Evolutionary conservation across 2,113 vertebrate species (phyloP), one percentile per base, ranked within the genome.

Genomic region (Oncorhynchus tshawytscha): DNA sequence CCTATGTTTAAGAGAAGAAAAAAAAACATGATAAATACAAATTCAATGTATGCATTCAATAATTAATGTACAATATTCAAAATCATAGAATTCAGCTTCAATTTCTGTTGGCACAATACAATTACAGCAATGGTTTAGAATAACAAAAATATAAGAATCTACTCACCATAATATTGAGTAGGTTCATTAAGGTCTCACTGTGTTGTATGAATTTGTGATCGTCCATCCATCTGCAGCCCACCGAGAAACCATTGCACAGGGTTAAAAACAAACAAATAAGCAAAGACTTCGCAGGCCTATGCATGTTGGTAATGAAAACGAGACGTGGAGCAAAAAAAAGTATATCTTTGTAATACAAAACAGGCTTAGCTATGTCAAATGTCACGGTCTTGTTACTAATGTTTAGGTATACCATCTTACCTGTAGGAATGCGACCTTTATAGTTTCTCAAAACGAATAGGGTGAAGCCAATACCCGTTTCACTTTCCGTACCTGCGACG

Each of bases 211-310:
- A 92, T 48, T 86, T 87, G 0, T 83, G 73, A 16, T 54, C 51
- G 20, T 80, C 31, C 74, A 91, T 73, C 92, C 92, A 92, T 5
- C 45, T 80, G 81, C 92, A 93, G 80, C 84, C 78, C 11, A 87
- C 73, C 0, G 78, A 76, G 20, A 78, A 81, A 65, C 48, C 75
- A n/a, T 73, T 66, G 78, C 0, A 67, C 75, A 89, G 64, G 29
- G 48, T 24, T 1, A 91, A 8, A 4, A 81, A 49, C 31, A 91
- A 1, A 27, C 79, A 89, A 5, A 86, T 27, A 0, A 70, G 80
- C 0, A 90, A 9, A 0, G 80, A 25, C 75, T 70, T 68, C 91
- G 51, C 4, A 54, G 51, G 51, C 12, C 3, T 54, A 18, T 54
- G 4, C 51, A 90, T 91, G 1, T 75, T 83, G 20, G 20, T 34